Conservation (phyloP, 1,140 invertebrate genomes). For the Nautilus pompilius region DNA sequence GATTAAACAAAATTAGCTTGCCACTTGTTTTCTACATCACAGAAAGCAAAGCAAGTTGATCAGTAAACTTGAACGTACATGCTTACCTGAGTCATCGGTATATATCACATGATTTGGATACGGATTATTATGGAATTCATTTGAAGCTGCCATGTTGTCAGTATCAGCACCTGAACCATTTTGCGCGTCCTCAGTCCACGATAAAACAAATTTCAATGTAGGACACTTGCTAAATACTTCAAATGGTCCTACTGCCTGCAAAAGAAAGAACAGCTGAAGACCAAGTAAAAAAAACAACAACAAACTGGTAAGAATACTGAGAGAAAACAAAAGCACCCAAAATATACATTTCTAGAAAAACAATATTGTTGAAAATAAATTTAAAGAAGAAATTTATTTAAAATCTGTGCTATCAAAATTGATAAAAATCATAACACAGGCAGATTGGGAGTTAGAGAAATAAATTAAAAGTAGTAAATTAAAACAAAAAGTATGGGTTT, state of each 20-base stretch:
- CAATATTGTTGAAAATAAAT: not conserved
- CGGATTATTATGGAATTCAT: constrained; percentile 29
- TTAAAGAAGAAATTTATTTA: no score
- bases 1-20: no score
- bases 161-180: constrained; percentile 62
- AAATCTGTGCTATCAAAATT: no score
- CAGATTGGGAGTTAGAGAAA: no score
- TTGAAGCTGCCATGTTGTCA: constrained; percentile 13
- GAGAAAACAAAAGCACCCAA: no score
- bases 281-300: not conserved
- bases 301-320: not conserved
- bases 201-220: constrained; percentile 77
- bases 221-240: constrained; percentile 65
- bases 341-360: constrained; percentile 6
- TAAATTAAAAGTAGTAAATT: no score
- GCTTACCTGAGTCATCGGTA: constrained; percentile 15
- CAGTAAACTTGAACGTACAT: no score
- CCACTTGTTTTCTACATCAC: no score
- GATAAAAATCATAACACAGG: no score
- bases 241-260: constrained; percentile 39
- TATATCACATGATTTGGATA: constrained; percentile 15
- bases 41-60: no score
- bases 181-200: constrained; percentile 74
- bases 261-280: constrained; percentile 4
- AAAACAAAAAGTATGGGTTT: no score